A percentile compares a stretch with the other conserved stretches of the same genome.
These are phyloP conservation scores for Ceratotherium simum DNA, from an alignment of 2,113 vertebrate genomes.

Conservation along the genomic window DNA sequence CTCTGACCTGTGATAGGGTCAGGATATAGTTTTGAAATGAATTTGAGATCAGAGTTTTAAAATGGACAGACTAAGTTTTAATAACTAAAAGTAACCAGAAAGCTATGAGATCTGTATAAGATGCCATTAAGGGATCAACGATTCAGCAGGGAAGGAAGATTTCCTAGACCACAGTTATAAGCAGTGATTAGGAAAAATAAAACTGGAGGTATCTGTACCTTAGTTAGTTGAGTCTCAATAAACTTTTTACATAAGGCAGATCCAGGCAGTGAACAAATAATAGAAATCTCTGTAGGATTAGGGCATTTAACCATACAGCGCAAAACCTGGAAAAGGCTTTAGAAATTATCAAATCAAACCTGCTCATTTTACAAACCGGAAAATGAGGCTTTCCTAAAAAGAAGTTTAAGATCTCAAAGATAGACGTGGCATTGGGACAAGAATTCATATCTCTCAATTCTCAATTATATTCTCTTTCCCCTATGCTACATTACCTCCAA, in stretches of 20 bases:
- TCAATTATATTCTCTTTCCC: not conserved
- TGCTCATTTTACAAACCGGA: not conserved
- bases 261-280: not conserved
- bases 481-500: not conserved
- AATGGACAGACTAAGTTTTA: not conserved
- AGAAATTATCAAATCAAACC: conserved; percentile 24
- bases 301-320: not conserved
- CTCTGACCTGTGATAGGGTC: not conserved
- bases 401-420: conserved; percentile 5
- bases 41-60: not conserved
- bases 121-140: not conserved
- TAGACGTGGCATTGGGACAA: not conserved
- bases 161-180: not conserved
- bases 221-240: not conserved
- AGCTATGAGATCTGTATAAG: not conserved
- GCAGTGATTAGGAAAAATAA: not conserved
- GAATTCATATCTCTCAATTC: not conserved
- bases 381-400: not conserved
- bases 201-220: not conserved
- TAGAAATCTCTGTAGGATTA: not conserved
- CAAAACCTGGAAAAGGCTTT: not conserved
- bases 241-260: not conserved
- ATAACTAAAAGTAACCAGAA: conserved; percentile 8
- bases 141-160: not conserved
- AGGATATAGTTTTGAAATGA: not conserved